These are phyloP conservation scores for Pachliopta kotzebuea DNA, from an alignment of 2,888 invertebrate species.

Conservation along the genomic window DNA sequence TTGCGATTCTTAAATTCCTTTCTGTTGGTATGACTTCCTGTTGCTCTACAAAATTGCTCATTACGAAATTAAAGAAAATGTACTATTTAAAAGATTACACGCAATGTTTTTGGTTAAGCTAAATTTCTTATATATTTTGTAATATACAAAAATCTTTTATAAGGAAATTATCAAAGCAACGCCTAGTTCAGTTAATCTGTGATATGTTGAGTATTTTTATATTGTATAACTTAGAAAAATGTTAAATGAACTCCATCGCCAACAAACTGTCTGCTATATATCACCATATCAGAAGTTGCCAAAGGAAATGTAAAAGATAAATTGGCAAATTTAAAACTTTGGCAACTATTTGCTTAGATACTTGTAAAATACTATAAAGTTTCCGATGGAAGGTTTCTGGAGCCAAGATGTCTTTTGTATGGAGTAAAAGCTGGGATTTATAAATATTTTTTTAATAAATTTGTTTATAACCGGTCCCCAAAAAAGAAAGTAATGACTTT, in stretches of 20 bases:
- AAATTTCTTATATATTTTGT: too few relatives aligned
- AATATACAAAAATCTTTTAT: too few relatives aligned
- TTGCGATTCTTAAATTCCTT: too few relatives aligned
- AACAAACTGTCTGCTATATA: conserved; percentile 24
- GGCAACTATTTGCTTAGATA: conserved; percentile 21
- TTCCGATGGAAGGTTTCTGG: conserved; percentile 12
- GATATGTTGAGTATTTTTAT: background rate
- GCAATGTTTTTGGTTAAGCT: too few relatives aligned
- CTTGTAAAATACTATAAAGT: conserved; percentile 23
- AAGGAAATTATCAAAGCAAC: background rate
- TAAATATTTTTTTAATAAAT: too few relatives aligned
- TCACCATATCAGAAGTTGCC: conserved; percentile 16
- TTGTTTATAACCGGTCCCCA: too few relatives aligned
- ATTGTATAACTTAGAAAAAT: background rate
- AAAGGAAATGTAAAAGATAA: conserved; percentile 24
- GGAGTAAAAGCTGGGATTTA: conserved; percentile 6
- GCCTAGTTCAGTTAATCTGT: background rate
- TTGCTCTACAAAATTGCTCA: too few relatives aligned
- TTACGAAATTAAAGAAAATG: too few relatives aligned
- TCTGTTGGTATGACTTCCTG: too few relatives aligned
- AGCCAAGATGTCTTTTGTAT: conserved; percentile 27
- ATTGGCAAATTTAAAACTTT: conserved; percentile 27
- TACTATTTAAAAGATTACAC: too few relatives aligned
- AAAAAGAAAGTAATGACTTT: too few relatives aligned
- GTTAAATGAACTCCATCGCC: conserved; percentile 19